These are phyloP conservation scores for Diadophis punctatus DNA, from an alignment of 2,113 vertebrate genomes.

Conservation along the genomic window DNA sequence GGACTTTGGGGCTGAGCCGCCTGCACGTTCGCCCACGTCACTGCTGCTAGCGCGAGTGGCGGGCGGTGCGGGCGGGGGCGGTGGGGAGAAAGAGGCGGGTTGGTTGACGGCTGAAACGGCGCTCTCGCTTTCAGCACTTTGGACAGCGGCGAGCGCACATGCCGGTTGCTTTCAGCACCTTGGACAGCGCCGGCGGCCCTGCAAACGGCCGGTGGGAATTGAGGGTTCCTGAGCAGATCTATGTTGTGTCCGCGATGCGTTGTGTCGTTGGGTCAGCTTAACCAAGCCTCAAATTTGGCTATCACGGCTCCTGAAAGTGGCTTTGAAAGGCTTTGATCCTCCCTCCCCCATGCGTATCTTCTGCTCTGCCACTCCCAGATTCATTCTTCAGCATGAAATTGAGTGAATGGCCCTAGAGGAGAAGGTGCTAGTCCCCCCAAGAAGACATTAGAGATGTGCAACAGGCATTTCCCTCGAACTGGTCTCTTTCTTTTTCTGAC, in stretches of 20 bases:
- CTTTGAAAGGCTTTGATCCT: not conserved
- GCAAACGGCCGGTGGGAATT: not conserved
- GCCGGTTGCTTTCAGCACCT: not conserved
- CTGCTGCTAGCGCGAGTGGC: constrained; percentile 28
- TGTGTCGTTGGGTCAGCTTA: not conserved
- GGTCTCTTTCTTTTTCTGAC: not conserved
- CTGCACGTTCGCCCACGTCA: constrained; percentile 56
- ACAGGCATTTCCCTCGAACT: not conserved
- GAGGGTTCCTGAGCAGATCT: no score
- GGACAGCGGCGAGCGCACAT: not conserved
- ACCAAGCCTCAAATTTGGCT: no score
- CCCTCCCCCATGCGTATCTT: not conserved
- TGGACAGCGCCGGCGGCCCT: constrained; percentile 32
- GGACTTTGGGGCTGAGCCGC: constrained; percentile 11
- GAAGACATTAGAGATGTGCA: not conserved
- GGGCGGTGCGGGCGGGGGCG: no score
- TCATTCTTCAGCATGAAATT: not conserved
- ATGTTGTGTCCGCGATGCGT: no score
- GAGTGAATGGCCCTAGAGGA: not conserved
- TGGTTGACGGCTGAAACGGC: not conserved
- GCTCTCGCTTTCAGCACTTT: not conserved
- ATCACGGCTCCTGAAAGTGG: not conserved
- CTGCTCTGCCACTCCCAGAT: not conserved
- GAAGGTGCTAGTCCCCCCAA: not conserved
- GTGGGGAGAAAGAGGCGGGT: not conserved